Evolutionary conservation across 1,140 invertebrate species (phyloP), one percentile per base, ranked within the genome.

Genomic region (Bombus soroeensis): DNA sequence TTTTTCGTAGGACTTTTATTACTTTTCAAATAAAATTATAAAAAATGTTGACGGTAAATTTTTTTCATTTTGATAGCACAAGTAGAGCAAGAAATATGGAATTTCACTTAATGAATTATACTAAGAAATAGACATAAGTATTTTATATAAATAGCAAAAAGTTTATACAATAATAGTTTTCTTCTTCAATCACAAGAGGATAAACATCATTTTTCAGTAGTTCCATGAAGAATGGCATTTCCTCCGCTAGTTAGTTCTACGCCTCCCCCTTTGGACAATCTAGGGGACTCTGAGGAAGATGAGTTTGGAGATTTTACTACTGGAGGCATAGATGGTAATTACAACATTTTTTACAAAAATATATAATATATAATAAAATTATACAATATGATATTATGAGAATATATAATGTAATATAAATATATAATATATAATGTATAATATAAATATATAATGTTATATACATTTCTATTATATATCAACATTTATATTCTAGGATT

Each of bases 221-320:
- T 3, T 15, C 1, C 5, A 47, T 25, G 66, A 84, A 92, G 39
- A 12, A 95, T 95, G 94, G 94, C 94, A 74, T 94, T 97, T 90
- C 96, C 96, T 90, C 96, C 96, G 62, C 93, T 97, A 83, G 95
- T 97, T 71, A 96, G 96, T 89, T 96, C 96, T 83, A 96, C 96
- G 41, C 96, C 96, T 86, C 96, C 96, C 75, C 96, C 96, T 43
- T 95, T 97, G 64, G 96, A 95, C 86, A 94, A 96, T 90, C 95
- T 95, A 87, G 94, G 95, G 43, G 96, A 96, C 85, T 96, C 96
- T 8, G 96, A 97, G 77, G 96, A 96, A 73, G 96, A 97, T 92
- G 96, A 96, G 92, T 97, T 96, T 91, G 96, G 96, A 72, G 96
- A 96, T 91, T 96, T 96, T 90, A 94, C 95, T 89, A 91, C 95